These are phyloP conservation scores for Phaenicophaeus curvirostris DNA, from an alignment of 2,797 vertebrate species.

Conservation along the genomic window DNA sequence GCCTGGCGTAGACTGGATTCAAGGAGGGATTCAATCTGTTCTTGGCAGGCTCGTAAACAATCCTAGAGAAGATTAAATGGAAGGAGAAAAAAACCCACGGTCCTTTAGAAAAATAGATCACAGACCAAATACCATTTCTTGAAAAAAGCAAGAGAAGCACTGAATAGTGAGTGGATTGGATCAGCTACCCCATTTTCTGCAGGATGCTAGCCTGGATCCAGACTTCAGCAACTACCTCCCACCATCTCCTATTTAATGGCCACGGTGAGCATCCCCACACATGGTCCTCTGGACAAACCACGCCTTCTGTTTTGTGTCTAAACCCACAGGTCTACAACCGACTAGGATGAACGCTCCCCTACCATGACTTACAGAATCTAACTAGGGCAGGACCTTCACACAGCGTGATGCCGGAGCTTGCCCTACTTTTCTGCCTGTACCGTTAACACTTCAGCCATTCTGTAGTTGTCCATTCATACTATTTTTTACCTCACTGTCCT, in stretches of 20 bases:
- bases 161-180: rapidly evolving
- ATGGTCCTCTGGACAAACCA: neutral
- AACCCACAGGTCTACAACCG: neutral
- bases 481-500: neutral
- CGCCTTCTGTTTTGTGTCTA: neutral
- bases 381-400: neutral
- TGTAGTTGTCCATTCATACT: neutral
- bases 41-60: conserved; percentile 96
- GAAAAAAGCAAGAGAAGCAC: neutral
- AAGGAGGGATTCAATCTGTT: conserved; percentile 96
- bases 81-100: conserved; percentile 26
- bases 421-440: neutral
- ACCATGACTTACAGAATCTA: neutral
- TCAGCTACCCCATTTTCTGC: neutral
- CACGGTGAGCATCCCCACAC: neutral
- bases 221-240: neutral
- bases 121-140: neutral
- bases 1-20: conserved; percentile 95
- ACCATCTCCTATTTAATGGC: neutral
- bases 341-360: neutral
- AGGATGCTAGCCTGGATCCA: neutral
- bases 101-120: conserved; percentile 40
- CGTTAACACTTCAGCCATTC: neutral
- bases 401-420: too few relatives aligned
- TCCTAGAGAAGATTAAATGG: conserved; percentile 80